Evolutionary conservation across 2,888 invertebrate species (phyloP).

Genomic region (Choreutis nemorana): DNA sequence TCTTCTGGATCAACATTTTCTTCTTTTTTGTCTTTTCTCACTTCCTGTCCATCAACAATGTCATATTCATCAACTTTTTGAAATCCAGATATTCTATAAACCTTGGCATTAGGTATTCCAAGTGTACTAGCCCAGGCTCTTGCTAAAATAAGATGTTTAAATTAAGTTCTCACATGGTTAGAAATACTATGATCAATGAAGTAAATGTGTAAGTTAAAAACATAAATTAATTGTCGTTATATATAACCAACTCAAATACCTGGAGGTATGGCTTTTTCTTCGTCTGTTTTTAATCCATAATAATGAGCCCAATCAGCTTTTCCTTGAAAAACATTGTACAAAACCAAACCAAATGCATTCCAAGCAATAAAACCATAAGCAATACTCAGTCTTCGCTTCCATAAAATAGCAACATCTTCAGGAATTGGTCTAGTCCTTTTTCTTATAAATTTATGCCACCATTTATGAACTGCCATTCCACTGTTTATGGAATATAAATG

Average conservation of each 20-base stretch:
- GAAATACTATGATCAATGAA: too few relatives aligned
- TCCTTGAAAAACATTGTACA: constrained; percentile 66
- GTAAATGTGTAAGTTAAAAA: too few relatives aligned
- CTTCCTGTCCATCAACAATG: constrained; percentile 40
- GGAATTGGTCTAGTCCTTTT: constrained; percentile 48
- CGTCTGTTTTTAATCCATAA: constrained; percentile 70
- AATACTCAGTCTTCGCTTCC: constrained; percentile 70
- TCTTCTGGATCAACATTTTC: constrained; percentile 7
- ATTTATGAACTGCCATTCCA: constrained; percentile 36
- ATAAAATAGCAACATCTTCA: constrained; percentile 55
- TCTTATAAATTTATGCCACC: constrained; percentile 50
- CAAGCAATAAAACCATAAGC: constrained; percentile 72
- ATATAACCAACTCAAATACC: too few relatives aligned
- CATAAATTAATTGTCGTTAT: too few relatives aligned
- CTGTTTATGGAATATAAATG: too few relatives aligned
- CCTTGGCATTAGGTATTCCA: constrained; percentile 64
- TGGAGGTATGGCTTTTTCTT: constrained; percentile 63
- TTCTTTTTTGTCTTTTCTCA: constrained; percentile 11
- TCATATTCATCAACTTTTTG: constrained; percentile 52
- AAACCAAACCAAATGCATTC: constrained; percentile 74
- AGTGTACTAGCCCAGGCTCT: constrained; percentile 64
- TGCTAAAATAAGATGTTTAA: too few relatives aligned
- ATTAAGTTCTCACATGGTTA: too few relatives aligned
- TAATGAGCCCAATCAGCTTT: constrained; percentile 74
- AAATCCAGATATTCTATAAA: constrained; percentile 62